Conservation (phyloP, 2,113 vertebrate species). For the Gavia stellata region DNA sequence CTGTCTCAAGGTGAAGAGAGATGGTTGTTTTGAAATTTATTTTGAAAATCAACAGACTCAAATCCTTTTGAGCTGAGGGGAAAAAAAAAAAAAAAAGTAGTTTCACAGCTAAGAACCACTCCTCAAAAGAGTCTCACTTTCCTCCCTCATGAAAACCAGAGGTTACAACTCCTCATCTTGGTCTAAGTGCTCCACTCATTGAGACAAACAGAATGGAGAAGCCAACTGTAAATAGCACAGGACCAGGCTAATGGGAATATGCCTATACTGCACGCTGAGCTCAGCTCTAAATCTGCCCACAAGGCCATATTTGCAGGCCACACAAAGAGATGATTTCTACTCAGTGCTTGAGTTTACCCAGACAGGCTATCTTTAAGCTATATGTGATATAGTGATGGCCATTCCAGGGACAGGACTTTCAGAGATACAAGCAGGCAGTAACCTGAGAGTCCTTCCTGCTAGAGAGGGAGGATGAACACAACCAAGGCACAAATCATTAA, state of each 20-base stretch:
- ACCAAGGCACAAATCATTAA: not conserved
- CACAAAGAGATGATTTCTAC: not conserved
- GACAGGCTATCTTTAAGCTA: not conserved
- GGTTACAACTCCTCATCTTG: not conserved
- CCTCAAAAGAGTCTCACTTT: not conserved
- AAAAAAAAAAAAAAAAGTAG: not conserved
- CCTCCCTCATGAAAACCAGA: not conserved
- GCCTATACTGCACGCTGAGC: not conserved
- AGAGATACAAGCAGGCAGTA: not conserved
- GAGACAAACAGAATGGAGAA: not conserved
- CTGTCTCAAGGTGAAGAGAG: not conserved
- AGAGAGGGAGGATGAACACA: not conserved
- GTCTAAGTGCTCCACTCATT: not conserved
- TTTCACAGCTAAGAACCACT: not conserved
- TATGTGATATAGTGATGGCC: not conserved
- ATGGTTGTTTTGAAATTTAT: not conserved
- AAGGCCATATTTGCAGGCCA: not conserved
- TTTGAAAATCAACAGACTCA: not conserved
- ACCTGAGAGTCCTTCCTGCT: not conserved
- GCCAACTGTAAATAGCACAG: fast-evolving
- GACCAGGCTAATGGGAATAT: not conserved
- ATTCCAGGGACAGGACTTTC: not conserved
- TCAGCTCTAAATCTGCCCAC: not conserved
- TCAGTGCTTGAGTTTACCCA: not conserved
- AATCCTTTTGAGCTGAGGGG: not conserved